Evolutionary conservation across 2,797 vertebrate species (phyloP).

Genomic region (Girardinus metallicus): DNA sequence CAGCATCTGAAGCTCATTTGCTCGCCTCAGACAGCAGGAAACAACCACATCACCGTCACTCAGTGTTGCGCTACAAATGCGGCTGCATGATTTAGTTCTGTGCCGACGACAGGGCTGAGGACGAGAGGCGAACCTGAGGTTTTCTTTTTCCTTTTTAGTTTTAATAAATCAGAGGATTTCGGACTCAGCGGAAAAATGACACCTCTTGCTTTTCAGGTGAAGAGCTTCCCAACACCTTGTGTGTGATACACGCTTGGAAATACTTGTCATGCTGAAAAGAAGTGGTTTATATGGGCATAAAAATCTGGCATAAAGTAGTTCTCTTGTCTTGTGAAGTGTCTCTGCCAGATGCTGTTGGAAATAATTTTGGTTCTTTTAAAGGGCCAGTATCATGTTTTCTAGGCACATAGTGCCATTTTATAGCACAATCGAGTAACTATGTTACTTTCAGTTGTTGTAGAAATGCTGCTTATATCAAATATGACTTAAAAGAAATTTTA

Average conservation of each 20-base stretch:
- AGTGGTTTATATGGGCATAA: neutral
- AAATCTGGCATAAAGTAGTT: neutral
- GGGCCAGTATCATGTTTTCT: no score
- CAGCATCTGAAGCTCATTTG: constrained; percentile 1
- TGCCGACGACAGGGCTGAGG: neutral
- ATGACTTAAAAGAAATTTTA: no score
- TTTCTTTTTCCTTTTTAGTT: neutral
- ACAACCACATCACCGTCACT: constrained; percentile 10
- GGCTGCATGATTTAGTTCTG: neutral
- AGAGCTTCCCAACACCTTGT: neutral
- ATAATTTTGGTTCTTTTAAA: neutral
- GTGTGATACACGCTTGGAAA: neutral
- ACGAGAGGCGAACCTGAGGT: constrained; percentile 3
- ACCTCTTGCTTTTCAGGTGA: neutral
- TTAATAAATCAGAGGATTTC: neutral
- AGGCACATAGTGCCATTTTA: no score
- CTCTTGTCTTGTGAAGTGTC: neutral
- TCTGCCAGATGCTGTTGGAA: neutral
- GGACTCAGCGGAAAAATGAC: neutral
- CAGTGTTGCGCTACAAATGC: constrained; percentile 2
- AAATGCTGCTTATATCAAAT: no score
- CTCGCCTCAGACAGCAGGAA: constrained; percentile 10
- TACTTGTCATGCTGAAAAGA: neutral
- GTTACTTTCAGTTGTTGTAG: no score
- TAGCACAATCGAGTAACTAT: no score